phyloP scores from a whole-genome alignment of 2,797 vertebrate species.

The Lophotriccus pileatus region DNA sequence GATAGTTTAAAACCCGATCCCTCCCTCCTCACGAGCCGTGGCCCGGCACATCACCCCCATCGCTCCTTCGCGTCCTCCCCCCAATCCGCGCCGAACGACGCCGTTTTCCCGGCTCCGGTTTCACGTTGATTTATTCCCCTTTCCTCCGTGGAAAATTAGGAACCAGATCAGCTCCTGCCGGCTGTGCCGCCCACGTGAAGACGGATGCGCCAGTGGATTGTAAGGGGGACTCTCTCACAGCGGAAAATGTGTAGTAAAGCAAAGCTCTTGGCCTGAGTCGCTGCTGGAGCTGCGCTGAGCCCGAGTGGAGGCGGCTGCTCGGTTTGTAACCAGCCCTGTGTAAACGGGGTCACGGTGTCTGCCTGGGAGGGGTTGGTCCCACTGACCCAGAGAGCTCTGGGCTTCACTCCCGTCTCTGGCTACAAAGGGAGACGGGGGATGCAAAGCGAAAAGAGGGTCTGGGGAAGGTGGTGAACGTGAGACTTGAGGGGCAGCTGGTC shows the following conservation, averaged over 20 bases:
- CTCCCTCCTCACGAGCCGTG: not conserved
- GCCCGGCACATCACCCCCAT: not conserved
- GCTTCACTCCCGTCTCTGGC: not conserved
- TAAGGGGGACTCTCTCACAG: not conserved
- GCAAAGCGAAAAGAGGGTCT: not conserved
- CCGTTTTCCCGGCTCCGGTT: not conserved
- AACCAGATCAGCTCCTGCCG: not conserved
- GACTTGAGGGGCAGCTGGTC: not conserved
- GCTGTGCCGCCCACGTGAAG: not conserved
- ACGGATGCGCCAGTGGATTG: not conserved
- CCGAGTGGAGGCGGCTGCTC: not conserved
- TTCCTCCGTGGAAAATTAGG: not conserved
- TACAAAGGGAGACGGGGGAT: accelerated
- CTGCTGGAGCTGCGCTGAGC: not conserved
- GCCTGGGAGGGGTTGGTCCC: not conserved
- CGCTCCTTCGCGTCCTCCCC: not conserved
- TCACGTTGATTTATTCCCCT: not conserved
- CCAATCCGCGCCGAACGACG: accelerated
- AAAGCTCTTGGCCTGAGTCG: not conserved
- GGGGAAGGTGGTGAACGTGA: not conserved
- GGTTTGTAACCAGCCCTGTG: not conserved
- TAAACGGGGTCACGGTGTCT: accelerated
- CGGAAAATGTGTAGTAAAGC: not conserved
- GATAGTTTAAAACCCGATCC: not conserved
- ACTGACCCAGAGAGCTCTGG: not conserved